phyloP scores from a whole-genome alignment of 1,140 invertebrate species.

The Araneus ventricosus region DNA sequence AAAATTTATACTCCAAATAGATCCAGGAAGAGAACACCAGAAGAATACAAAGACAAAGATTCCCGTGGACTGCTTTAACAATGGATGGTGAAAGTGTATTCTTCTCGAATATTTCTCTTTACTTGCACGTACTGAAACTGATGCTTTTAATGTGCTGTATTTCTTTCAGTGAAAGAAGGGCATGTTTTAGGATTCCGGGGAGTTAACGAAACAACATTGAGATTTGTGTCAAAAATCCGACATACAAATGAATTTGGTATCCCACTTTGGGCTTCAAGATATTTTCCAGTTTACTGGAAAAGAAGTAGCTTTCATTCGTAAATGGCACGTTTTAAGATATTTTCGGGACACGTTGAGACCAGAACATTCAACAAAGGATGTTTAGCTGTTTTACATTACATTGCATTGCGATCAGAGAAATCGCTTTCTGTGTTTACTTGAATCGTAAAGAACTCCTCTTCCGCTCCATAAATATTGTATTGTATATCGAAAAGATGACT shows the following conservation, averaged over 20 bases:
- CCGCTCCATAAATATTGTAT: conserved; percentile 9
- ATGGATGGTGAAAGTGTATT: not conserved
- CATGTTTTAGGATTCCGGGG: not conserved
- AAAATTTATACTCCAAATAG: conserved; percentile 65
- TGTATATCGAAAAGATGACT: not conserved
- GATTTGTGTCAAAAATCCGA: not conserved
- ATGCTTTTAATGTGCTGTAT: conserved; percentile 44
- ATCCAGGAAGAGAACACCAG: conserved; percentile 11
- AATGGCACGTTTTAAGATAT: not conserved
- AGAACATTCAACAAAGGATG: not conserved
- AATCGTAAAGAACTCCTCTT: not conserved
- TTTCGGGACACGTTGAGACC: not conserved
- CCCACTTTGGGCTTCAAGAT: not conserved
- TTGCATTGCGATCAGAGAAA: not conserved
- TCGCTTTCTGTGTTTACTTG: conserved; percentile 5
- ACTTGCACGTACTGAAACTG: conserved; percentile 2
- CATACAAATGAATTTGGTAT: conserved; percentile 53
- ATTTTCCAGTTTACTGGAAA: not conserved
- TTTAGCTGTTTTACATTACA: conserved; percentile 7
- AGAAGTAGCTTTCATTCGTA: not conserved
- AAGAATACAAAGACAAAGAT: conserved; percentile 60
- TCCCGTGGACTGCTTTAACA: conserved; percentile 37
- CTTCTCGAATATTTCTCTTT: conserved; percentile 28
- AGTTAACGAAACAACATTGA: conserved; percentile 11
- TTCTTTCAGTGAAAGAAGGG: conserved; percentile 21